Base-by-base conservation (phyloP, 2,113 vertebrate genomes). In the Aptenodytes patagonicus region DNA sequence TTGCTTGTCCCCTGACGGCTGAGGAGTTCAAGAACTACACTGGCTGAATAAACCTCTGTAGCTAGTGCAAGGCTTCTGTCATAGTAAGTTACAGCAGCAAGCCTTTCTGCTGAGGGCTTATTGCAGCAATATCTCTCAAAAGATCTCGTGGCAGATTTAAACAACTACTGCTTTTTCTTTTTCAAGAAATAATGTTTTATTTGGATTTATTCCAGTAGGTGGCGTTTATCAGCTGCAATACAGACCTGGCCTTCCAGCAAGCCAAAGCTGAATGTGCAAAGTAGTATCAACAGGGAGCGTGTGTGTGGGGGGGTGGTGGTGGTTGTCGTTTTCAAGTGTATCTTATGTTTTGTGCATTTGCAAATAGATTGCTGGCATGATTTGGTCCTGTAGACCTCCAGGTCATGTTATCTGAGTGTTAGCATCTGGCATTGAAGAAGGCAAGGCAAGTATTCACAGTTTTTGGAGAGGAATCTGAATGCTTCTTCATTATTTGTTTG, bases 161-260 rank as follows among this genome's bases (percentile, higher is more conserved):
- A 60, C 28, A 42, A 6, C 44, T 68, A 0, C 26, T 68, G 72
- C 18, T 6, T 49, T 29, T 73, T 75, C n/a, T 72, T 84, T 81
- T 81, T 31, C 26, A 47, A 34, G 62, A 75, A 78, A 17, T 16
- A 10, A 18, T 69, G 52, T 80, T 94, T 49, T 86, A 38, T 47
- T 20, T 26, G n/a, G 19, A 52, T 47, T 89, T 83, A 32, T 60
- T 49, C 93, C 97, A 93, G 94, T 71, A 97, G 97, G 80, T 97
- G 97, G 97, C 89, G 65, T 57, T 46, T 83, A 18, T 46, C 34
- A 78, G 82, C 94, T 57, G 38, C 62, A 8, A 1, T 26, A n/a
- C 22, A 31, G 49, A 31, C 22, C 40, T 32, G n/a, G 15, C 65
- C 16, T 76, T 64, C 32, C 44, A 17, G 54, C 68, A 9, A 31